These are phyloP conservation scores for Cygnus olor DNA, from an alignment of 2,797 vertebrate species.

Conservation along the genomic window DNA sequence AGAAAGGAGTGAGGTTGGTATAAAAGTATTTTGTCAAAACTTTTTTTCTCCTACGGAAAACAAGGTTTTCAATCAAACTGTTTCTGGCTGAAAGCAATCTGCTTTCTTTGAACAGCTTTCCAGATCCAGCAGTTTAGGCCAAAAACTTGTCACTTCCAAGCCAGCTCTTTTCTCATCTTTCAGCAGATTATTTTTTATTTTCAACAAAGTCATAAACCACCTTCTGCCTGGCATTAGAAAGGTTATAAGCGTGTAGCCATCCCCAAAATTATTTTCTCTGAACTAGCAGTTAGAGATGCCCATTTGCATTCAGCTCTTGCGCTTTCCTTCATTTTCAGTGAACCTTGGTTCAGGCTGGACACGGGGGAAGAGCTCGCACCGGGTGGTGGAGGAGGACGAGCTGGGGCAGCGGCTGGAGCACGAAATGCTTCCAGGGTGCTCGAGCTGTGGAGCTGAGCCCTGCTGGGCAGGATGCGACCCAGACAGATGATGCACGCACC, in stretches of 20 bases:
- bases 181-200: constrained; percentile 3
- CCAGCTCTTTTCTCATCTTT: constrained; percentile 26
- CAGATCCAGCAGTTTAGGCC: constrained; percentile 13
- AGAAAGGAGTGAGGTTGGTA: not conserved
- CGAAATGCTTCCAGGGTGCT: too few relatives aligned
- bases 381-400: too few relatives aligned
- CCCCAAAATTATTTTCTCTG: not conserved
- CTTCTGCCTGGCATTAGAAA: not conserved
- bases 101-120: constrained; percentile 18
- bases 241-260: not conserved
- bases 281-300: not conserved
- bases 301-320: not conserved
- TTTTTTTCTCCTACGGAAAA: not conserved
- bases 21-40: not conserved
- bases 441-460: too few relatives aligned
- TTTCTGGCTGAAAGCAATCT: constrained; percentile 16
- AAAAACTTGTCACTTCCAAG: constrained; percentile 7
- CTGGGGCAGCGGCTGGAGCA: too few relatives aligned
- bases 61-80: constrained; percentile 24
- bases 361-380: too few relatives aligned
- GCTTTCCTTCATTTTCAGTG: not conserved
- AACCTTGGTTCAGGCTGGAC: not conserved
- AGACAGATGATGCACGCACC: too few relatives aligned
- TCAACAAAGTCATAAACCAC: not conserved
- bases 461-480: too few relatives aligned